Percentiles rank a stretch among this genome's conserved stretches.
Evolutionary conservation across 37 sponge, comb jelly and placozoan genomes (phyloP).

Genomic region (Sycon ciliatum): DNA sequence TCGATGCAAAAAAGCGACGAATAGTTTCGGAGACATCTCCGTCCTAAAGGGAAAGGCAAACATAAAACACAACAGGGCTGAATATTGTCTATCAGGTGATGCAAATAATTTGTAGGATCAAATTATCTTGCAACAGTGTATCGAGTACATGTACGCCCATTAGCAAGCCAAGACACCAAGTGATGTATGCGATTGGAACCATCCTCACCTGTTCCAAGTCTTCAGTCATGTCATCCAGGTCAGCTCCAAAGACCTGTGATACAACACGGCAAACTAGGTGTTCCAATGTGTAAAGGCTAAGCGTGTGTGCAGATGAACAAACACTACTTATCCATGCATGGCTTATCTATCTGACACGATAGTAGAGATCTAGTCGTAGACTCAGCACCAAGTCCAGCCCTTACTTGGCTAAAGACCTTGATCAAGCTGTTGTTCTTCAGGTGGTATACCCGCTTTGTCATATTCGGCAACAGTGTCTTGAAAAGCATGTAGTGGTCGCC

Average conservation of each 20-base stretch:
- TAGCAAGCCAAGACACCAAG: too few relatives aligned
- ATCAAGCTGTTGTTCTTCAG: conserved; percentile 83
- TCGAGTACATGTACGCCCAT: too few relatives aligned
- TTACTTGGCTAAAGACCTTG: conserved; percentile 66
- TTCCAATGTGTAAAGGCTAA: too few relatives aligned
- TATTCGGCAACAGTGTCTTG: conserved; percentile 68
- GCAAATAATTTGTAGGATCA: neutral
- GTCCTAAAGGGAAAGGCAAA: conserved; percentile 14
- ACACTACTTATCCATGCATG: too few relatives aligned
- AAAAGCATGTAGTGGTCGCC: conserved; percentile 65
- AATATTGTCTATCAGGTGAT: too few relatives aligned
- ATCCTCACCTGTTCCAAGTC: conserved; percentile 65
- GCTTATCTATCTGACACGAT: too few relatives aligned
- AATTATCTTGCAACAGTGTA: neutral
- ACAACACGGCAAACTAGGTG: too few relatives aligned
- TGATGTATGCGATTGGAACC: too few relatives aligned
- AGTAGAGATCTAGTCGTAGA: too few relatives aligned
- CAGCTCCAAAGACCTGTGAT: conserved; percentile 54
- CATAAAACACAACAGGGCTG: neutral
- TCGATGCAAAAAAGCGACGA: conserved; percentile 59
- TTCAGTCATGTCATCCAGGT: conserved; percentile 72
- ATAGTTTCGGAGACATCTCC: conserved; percentile 88
- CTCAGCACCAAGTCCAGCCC: neutral
- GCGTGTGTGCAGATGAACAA: too few relatives aligned
- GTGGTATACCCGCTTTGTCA: conserved; percentile 86